A percentile compares a stretch with the other conserved stretches of the same genome.
phyloP scores from a whole-genome alignment of 2,888 invertebrate species.

The Ochropacha duplaris region DNA sequence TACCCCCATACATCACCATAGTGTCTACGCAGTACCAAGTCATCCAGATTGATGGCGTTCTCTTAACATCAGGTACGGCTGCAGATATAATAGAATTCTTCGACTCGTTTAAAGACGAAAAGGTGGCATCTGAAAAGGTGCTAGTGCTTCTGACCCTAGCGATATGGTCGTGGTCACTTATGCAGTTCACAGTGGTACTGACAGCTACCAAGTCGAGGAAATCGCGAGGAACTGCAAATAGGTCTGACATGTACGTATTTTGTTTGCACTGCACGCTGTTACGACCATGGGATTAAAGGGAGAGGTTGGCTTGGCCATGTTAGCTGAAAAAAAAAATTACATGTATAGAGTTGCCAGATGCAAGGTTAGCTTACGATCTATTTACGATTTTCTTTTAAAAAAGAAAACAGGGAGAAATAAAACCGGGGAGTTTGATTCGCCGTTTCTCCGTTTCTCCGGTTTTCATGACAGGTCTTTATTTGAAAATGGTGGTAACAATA shows the following conservation, averaged over 20 bases:
- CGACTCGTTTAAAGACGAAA: slow-evolving; percentile 96
- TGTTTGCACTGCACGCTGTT: slow-evolving; percentile 16
- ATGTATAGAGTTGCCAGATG: no score
- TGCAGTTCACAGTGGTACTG: slow-evolving; percentile 97
- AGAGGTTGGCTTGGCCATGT: not conserved
- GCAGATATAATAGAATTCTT: slow-evolving; percentile 98
- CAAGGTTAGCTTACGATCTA: no score
- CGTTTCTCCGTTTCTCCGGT: no score
- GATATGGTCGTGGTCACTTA: slow-evolving; percentile 96
- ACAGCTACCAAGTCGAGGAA: slow-evolving; percentile 93
- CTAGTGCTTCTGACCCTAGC: slow-evolving; percentile 93
- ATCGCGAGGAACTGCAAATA: slow-evolving; percentile 85
- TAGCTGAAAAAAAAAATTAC: no score
- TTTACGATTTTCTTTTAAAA: no score
- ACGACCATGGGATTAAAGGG: not conserved
- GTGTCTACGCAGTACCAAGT: no score
- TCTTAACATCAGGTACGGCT: slow-evolving; percentile 87
- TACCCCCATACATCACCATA: no score
- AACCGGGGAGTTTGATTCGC: no score
- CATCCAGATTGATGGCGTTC: no score
- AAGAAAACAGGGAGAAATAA: no score
- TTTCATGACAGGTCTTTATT: no score
- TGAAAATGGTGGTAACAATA: no score
- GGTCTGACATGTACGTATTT: slow-evolving; percentile 80
- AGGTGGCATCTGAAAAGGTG: slow-evolving; percentile 89